These are phyloP conservation scores for Xiphias gladius DNA, from an alignment of 2,113 vertebrate species.

Conservation along the genomic window DNA sequence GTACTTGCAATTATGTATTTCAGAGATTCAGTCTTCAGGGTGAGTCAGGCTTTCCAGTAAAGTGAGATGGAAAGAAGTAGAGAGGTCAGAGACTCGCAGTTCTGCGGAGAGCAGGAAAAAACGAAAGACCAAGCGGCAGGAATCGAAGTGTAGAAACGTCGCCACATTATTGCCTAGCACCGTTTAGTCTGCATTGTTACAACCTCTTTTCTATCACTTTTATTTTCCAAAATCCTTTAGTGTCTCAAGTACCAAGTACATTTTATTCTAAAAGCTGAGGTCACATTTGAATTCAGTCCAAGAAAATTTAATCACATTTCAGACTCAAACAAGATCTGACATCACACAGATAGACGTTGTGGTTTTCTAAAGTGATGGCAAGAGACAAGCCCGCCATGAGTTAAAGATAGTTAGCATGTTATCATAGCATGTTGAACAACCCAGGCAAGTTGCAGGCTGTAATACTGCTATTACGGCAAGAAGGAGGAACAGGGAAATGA, in stretches of 20 bases:
- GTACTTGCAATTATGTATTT: background rate
- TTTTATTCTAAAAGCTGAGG: background rate
- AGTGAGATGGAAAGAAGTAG: background rate
- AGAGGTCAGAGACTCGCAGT: background rate
- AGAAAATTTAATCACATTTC: background rate
- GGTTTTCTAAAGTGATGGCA: background rate
- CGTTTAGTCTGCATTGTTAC: background rate
- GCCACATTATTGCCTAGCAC: background rate
- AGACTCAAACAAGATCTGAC: background rate
- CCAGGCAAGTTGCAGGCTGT: background rate
- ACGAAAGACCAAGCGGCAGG: background rate
- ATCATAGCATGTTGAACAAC: background rate
- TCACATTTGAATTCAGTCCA: background rate
- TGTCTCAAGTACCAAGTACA: background rate
- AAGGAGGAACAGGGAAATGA: constrained; percentile 16
- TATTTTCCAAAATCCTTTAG: background rate
- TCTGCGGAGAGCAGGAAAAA: background rate
- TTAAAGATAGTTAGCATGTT: background rate
- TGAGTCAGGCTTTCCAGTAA: background rate
- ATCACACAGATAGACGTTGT: background rate
- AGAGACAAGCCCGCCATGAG: background rate
- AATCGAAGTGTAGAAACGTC: background rate
- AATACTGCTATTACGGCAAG: background rate
- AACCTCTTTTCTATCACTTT: background rate
- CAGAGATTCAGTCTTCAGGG: background rate